Base-by-base conservation (phyloP, 2,888 invertebrate species). In the Fragum fragum region DNA sequence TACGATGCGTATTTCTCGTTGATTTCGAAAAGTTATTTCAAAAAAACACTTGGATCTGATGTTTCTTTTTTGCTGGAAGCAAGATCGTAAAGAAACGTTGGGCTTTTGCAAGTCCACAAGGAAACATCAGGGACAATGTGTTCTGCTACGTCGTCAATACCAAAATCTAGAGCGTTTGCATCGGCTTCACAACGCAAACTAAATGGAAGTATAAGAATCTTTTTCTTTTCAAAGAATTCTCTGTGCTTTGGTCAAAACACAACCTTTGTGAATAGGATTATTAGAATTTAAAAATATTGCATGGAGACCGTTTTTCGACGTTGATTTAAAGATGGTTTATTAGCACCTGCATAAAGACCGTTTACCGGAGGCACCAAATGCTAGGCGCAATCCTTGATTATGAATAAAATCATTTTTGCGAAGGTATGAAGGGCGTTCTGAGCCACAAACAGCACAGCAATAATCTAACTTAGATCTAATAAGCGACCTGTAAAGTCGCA, bases 381-480 rank as follows among this genome's bases (percentile, higher is more conserved):
- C 68, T 11, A 83, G 55, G 21, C 81, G 68, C 1, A 83, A 52
- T n/a, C 77, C 83, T 66, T 86, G 81, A 36, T 85, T 21, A 26
- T 87, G 86, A 14, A 85, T 63, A 36, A 80, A 32, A 53, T 87
- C 73, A 11, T 85, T 70, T 61, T 55, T 63, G 32, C 52, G 32
- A 9, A 84, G 39, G 66, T 85, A 80, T 2, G 78, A 80, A 52
- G 71, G 73, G 28, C 82, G 47, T 14, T 82, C 85, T 11, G 80
- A 81, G 21, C 81, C 81, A 61, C 79, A 81, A 3, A 81, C 75
- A 26, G 75, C 29, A 32, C 57, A 73, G 6, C 73, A 80, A 73
- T 86, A 86, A 55, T 86, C 86, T 9, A 86, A 32, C 47, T 79
- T 79, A 0, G 81, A 81, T 26, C 83, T 47, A 18, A 81, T 69